Evolutionary conservation across 2,113 vertebrate species (phyloP), one percentile per base, ranked within the genome.

Genomic region (Prolemur simus): DNA sequence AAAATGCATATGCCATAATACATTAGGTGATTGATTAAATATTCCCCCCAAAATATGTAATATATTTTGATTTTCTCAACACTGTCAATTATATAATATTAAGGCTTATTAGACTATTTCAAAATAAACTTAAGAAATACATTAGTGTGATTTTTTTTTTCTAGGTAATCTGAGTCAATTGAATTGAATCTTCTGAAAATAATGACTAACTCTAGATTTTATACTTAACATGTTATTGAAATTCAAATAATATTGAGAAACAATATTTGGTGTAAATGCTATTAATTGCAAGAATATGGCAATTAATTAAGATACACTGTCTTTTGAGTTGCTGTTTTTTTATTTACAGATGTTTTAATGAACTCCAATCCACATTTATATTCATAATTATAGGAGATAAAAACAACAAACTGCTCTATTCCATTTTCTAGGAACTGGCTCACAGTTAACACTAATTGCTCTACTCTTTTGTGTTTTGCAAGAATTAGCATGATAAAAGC

Each of bases 101-200:
- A 83, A 87, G 29, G 1, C 71, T 92, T 56, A 88, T 39, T 58
- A 73, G 3, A 60, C 2, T 64, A 68, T 73, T 60, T 86, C 3
- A 54, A 96, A 88, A 54, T 80, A 89, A 91, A 76, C 11, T 69
- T 84, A 52, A 89, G 58, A 5, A 32, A 42, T 20, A 42, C 39
- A 8, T 21, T 82, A n/a, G 12, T 74, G 18, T 64, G 23, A 42
- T 83, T 10, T 60, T 81, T 13, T 60, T 85, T 13, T 60, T 85
- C 60, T 58, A 14, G n/a, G 84, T 47, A 60, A 83, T 1, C 34
- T 49, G 45, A 84, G 12, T 97, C 84, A 90, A 54, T 49, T 88
- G 71, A 76, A 64, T 68, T 96, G 83, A 94, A 68, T 63, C 39
- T 95, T 96, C 82, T 93, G 27, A 96, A 96, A 96, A 80, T 39